Evolutionary conservation across 2,888 invertebrate species (phyloP), one percentile per base, ranked within the genome.

Genomic region (Epirrita christyi): DNA sequence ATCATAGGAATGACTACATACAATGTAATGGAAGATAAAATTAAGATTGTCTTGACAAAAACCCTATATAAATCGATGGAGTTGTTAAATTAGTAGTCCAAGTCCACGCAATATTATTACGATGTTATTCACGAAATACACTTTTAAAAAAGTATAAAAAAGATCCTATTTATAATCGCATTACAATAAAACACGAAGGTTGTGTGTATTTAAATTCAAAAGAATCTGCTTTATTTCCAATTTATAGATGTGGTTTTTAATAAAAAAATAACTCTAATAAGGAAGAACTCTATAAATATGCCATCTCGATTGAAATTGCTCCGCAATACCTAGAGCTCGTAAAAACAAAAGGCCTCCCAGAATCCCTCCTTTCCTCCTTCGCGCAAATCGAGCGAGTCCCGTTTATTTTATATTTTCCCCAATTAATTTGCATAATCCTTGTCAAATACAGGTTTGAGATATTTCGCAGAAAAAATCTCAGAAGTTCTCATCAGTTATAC

Each of bases 351-450:
- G 66, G 42, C 38, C 41, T 58, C 45, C 48, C 45, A 45, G 61
- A 32, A 0, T 32, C 6, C 32, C 8, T 8, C 7, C 32, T 32
- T 9, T 60, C 68, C 71, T 70, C 72, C 78, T 68, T 69, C 63
- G 65, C 74, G 68, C 77, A 75, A 77, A 78, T 81, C 80, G 77
- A 76, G 76, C 73, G 72, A 70, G 75, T 72, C 76, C 72, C 73
- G 72, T 69, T 79, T 78, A 75, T 81, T 81, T 78, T 71, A 74
- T 78, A 73, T 80, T 78, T 71, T 71, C 78, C 76, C 74, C 81
- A 75, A 82, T 81, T 78, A 79, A 83, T 83, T 81, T 83, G 72
- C 83, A 83, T 83, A 83, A 82, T 78, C 79, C 80, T 79, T 81
- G 83, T 82, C 83, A 83, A 71, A 63, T 68, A 73, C 82, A 82